A percentile compares a stretch with the other conserved stretches of the same genome.
These are phyloP conservation scores for Speoplatyrhinus poulsoni DNA, from an alignment of 2,113 vertebrate species.

Conservation along the genomic window DNA sequence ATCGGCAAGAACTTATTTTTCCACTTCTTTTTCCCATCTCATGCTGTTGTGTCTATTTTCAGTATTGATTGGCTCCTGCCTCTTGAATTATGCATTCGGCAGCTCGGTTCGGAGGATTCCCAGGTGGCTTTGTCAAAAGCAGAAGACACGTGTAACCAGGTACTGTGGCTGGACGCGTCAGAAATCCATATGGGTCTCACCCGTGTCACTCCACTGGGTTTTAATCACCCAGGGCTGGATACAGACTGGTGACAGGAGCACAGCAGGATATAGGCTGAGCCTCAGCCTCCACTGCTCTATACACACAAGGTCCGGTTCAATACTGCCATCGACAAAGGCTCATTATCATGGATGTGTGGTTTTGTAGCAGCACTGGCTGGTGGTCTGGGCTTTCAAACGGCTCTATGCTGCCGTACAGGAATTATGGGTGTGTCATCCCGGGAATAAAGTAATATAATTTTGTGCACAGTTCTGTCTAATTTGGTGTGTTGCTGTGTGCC, in stretches of 20 bases:
- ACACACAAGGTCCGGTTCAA: slow-evolving; percentile 55
- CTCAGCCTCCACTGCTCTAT: slow-evolving; percentile 49
- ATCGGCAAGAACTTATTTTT: slow-evolving; percentile 18
- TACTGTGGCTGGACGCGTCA: slow-evolving; percentile 53
- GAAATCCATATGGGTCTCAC: slow-evolving; percentile 74
- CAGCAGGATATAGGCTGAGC: slow-evolving; percentile 43
- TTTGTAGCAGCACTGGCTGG: slow-evolving; percentile 41
- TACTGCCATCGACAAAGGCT: slow-evolving; percentile 56
- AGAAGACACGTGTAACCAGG: slow-evolving; percentile 63
- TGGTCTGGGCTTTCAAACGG: slow-evolving; percentile 38
- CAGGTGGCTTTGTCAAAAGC: slow-evolving; percentile 65
- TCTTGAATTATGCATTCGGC: slow-evolving; percentile 74
- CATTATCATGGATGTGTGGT: slow-evolving; percentile 61
- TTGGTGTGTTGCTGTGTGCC: not conserved
- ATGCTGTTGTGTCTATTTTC: slow-evolving; percentile 45
- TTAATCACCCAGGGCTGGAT: slow-evolving; percentile 64
- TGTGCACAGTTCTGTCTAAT: too few species aligned
- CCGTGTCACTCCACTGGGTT: slow-evolving; percentile 68
- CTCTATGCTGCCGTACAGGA: slow-evolving; percentile 32
- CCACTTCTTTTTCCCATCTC: not conserved
- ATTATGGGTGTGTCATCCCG: too few species aligned
- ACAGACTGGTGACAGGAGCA: slow-evolving; percentile 53
- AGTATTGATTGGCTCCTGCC: slow-evolving; percentile 67
- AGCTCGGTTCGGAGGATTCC: slow-evolving; percentile 53
- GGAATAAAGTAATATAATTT: too few species aligned